Conservation (phyloP, 2,797 vertebrate genomes). For the Austrolebias charrua region DNA sequence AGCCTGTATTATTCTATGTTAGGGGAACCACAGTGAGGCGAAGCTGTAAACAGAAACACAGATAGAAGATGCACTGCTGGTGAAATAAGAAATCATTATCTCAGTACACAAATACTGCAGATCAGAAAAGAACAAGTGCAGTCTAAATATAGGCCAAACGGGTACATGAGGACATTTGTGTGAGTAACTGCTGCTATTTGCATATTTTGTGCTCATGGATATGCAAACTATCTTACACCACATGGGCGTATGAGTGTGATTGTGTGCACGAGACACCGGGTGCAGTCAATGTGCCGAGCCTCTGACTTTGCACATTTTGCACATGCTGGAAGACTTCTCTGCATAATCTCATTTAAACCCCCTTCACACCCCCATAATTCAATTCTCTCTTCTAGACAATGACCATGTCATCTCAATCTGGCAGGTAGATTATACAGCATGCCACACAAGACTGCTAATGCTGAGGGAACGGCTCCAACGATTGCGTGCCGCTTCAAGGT, state of each 20-base stretch:
- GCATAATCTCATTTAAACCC: slow-evolving; percentile 80
- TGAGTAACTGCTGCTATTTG: slow-evolving; percentile 30
- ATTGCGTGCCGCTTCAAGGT: slow-evolving; percentile 76
- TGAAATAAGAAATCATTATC: slow-evolving; percentile 16
- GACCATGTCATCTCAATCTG: slow-evolving; percentile 82
- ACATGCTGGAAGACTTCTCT: slow-evolving; percentile 63
- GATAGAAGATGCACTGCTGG: slow-evolving; percentile 43
- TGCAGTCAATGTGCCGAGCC: slow-evolving; percentile 35
- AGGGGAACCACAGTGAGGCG: slow-evolving; percentile 40
- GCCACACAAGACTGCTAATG: slow-evolving; percentile 76
- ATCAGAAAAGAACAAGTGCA: slow-evolving; percentile 17
- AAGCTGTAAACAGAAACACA: slow-evolving; percentile 40
- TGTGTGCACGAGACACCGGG: slow-evolving; percentile 16
- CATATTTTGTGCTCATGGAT: slow-evolving; percentile 38
- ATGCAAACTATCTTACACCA: slow-evolving; percentile 48
- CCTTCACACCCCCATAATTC: slow-evolving; percentile 78
- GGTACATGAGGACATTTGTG: slow-evolving; percentile 28
- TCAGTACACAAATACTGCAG: slow-evolving; percentile 13
- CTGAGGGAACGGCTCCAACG: slow-evolving; percentile 59
- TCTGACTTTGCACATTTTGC: slow-evolving; percentile 67
- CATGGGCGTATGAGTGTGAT: slow-evolving; percentile 19
- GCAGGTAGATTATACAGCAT: slow-evolving; percentile 81
- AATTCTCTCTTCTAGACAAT: slow-evolving; percentile 81
- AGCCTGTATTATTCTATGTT: slow-evolving; percentile 55
- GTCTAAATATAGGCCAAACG: slow-evolving; percentile 36